phyloP scores from a whole-genome alignment of 2,113 vertebrate species.

The Strigops habroptila region DNA sequence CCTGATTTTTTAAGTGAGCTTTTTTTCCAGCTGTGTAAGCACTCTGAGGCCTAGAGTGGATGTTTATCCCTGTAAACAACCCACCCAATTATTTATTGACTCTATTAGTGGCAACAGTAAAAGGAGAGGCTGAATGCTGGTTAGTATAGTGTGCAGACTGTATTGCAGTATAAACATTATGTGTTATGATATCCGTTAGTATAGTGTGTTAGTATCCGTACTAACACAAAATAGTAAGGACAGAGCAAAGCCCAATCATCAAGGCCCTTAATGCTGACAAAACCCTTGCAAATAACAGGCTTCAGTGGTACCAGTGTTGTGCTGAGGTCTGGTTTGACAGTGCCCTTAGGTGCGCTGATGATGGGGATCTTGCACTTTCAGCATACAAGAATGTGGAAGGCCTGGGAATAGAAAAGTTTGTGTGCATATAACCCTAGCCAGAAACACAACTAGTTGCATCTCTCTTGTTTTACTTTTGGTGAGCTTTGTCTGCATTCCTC shows the following conservation, averaged over 20 bases:
- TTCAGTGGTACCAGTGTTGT: rapidly evolving
- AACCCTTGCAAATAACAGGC: not conserved
- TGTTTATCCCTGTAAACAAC: not conserved
- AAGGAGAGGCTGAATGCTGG: not conserved
- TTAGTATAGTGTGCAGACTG: not conserved
- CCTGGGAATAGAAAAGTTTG: not conserved
- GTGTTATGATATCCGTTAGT: not conserved
- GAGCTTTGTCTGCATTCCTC: not conserved
- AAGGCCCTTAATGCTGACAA: not conserved
- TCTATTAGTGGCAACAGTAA: not conserved
- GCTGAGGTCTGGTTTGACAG: not conserved
- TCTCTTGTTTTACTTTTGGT: not conserved
- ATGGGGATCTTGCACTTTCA: rapidly evolving
- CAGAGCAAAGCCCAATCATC: not conserved
- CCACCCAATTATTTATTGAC: conserved; percentile 30
- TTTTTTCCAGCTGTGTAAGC: conserved; percentile 18
- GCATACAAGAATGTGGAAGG: rapidly evolving
- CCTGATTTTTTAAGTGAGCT: conserved; percentile 26
- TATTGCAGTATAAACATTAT: not conserved
- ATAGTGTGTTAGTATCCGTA: not conserved
- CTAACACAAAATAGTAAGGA: not conserved
- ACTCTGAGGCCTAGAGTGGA: not conserved
- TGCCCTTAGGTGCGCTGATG: not conserved
- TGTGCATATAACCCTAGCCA: rapidly evolving
- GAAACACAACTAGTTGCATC: not conserved